Evolutionary conservation across 2,797 vertebrate genomes (phyloP).

Genomic region (Sardinella longiceps): DNA sequence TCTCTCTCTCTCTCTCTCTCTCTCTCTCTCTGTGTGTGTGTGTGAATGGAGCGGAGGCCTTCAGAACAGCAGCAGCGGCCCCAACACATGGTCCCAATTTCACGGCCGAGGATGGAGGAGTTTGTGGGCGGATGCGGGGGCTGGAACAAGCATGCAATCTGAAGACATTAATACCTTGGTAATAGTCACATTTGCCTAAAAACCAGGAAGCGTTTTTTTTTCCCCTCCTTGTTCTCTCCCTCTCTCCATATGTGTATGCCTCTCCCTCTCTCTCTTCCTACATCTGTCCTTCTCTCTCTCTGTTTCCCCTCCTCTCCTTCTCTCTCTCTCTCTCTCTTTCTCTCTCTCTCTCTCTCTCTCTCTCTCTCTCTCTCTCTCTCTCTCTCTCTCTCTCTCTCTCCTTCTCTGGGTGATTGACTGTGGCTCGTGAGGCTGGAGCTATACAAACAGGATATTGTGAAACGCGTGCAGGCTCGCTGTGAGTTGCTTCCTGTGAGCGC

Average conservation of each 20-base stretch:
- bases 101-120: constrained; percentile 72
- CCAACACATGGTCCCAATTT: constrained; percentile 79
- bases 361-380: background rate
- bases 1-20: too few species aligned
- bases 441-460: constrained; percentile 45
- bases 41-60: constrained; percentile 43
- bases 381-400: background rate
- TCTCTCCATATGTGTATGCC: constrained; percentile 38
- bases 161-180: constrained; percentile 77
- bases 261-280: constrained; percentile 24
- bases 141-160: constrained; percentile 76
- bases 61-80: constrained; percentile 25
- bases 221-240: constrained; percentile 1
- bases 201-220: constrained; percentile 66
- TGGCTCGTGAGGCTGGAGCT: constrained; percentile 31
- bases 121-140: constrained; percentile 72
- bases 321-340: constrained; percentile 10
- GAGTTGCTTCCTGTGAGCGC: constrained; percentile 61
- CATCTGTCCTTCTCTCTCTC: constrained; percentile 12
- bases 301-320: background rate
- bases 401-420: constrained; percentile 21
- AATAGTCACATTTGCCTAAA: constrained; percentile 76
- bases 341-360: background rate
- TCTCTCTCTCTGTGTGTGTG: constrained; percentile 41
- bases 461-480: constrained; percentile 55